Base-by-base conservation (phyloP, 1,140 invertebrate genomes). In the Melitaea cinxia region DNA sequence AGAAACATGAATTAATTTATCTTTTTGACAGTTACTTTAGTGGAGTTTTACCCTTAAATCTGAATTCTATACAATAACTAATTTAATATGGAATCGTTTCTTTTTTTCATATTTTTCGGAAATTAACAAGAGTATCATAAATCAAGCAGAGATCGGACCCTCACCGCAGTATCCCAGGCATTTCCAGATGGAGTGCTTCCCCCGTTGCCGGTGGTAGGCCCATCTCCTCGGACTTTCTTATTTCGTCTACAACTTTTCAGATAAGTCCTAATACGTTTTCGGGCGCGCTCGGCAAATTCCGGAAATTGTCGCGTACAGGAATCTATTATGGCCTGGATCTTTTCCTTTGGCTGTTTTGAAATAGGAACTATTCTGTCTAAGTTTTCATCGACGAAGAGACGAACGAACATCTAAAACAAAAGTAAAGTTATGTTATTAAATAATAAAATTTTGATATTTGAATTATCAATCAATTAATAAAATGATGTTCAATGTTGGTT, bases 291-390 rank as follows among this genome's bases (percentile, higher is more conserved):
- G 35, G 97, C 96, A 85, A 98, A 99, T 92, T 99, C 98, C 39
- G 98, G 98, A 87, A 99, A 99, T 91, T 99, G 98, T 73, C 98
- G 93, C 61, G 97, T 96, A 91, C 98, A 99, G 4, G 97, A 98
- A 83, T 99, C 98, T 73, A 99, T 97, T 80, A 99, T 99, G 7
- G 98, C 98, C 85, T 99, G 97, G 68, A 99, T 98, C 92, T 99
- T 99, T 85, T 99, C 98, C 87, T 99, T 99, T 3, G 98, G 98
- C 90, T 99, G 98, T 85, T 98, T 98, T 24, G 97, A 98, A 79
- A 99, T 99, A 53, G 98, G 98, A 65, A 99, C 97, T 91, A 98
- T 98, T 78, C 98, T 94, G 82, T 99, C 98, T 72, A 99, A 92
- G 88, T 99, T 99, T 92, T 99, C 98, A 87, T 99, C 98, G 39